A percentile compares a stretch with the other conserved stretches of the same genome.
Evolutionary conservation across 2,113 vertebrate genomes (phyloP).

Genomic region (Chiloscyllium plagiosum): DNA sequence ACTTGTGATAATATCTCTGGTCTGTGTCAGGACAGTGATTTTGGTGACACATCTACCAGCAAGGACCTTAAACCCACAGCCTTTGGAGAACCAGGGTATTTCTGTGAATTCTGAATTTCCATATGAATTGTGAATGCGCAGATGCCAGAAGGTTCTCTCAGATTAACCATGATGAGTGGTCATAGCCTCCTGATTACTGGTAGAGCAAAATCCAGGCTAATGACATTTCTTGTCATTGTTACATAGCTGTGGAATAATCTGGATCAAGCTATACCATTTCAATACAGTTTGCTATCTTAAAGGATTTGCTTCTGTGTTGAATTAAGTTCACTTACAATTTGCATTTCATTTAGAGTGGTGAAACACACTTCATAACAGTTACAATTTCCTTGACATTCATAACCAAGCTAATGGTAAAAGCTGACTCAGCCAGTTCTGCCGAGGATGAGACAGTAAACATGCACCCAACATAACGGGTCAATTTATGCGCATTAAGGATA

Average conservation of each 20-base stretch:
- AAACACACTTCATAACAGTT: background rate
- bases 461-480: background rate
- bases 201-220: background rate
- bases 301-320: background rate
- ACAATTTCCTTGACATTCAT: background rate
- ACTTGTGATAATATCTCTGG: background rate
- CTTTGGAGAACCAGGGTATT: background rate
- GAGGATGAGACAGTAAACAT: background rate
- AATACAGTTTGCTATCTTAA: background rate
- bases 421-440: background rate
- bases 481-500: background rate
- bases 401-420: background rate
- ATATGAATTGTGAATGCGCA: background rate
- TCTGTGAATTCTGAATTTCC: background rate
- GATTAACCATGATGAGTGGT: background rate
- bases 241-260: background rate
- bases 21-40: background rate
- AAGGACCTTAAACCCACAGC: no score
- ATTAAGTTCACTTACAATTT: background rate
- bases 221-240: background rate
- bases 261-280: conserved; percentile 9
- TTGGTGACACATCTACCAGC: background rate
- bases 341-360: background rate
- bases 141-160: background rate
- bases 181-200: background rate